Base-by-base conservation (phyloP, 2,113 vertebrate genomes). In the Dinomys branickii region DNA sequence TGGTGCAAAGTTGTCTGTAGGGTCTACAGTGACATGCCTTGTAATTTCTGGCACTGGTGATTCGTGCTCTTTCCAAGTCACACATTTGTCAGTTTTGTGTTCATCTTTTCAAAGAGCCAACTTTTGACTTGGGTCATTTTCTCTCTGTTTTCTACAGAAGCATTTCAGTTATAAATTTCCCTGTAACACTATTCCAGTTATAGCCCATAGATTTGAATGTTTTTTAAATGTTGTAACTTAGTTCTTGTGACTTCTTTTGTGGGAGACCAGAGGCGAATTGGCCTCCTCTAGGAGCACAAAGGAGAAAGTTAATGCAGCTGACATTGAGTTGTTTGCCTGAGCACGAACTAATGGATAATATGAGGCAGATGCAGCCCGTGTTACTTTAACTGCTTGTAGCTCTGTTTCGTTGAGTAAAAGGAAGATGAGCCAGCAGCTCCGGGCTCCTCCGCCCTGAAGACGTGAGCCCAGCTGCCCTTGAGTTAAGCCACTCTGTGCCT, bases 321-420 rank as follows among this genome's bases (percentile, higher is more conserved):
- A 35, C 33, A 19, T 13, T 3, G 5, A 33, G 35, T 33, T 69
- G 65, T 19, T 69, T 19, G 16, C 30, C 63, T 67, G 63, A 30
- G 33, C 65, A 35, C 19, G 65, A 0, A 2, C 1, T 6, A 33
- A 16, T 5, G 24, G 26, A 3, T 28, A 10, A 14, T 16, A 2
- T 17, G 17, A 17, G 65, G 35, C 65, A 19, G 65, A 17, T n/a
- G 35, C 3, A 2, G 14, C 65, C n/a, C 14, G 16, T 35, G 65
- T 33, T 69, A 69, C 65, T n/a, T 69, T 19, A 69, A 69, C 35
- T n/a, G 65, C 35, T 69, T 69, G 65, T n/a, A n/a, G 33, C 65
- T 3, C 16, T 19, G 65, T 69, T 69, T n/a, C 33, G 35, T 33
- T 69, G 65, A n/a, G 7, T 19, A 11, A 28, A 28, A 28, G 59